Base-by-base conservation (phyloP, 2,113 vertebrate species). In the Spheniscus mendiculus region DNA sequence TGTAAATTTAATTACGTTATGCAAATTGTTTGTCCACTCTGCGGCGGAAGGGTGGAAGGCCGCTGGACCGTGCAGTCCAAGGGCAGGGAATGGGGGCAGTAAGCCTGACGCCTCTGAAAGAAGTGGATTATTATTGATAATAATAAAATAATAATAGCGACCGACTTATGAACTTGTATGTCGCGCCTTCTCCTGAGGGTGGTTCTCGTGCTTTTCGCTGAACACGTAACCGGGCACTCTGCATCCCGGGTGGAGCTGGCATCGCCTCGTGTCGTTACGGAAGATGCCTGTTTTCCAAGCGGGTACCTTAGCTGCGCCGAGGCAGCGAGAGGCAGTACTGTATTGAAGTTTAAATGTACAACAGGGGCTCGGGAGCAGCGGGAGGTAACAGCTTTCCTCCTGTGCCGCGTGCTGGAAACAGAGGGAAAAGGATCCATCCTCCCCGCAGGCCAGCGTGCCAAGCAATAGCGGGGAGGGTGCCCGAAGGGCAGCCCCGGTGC, bases 1-100 rank as follows among this genome's bases (percentile, higher is more conserved):
- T 89, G 88, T 27, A 72, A 89, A 97, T 97, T 97, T 92, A 96
- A 97, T 98, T 97, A 96, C 97, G 96, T 97, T 98, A 96, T 98
- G 97, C 95, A 93, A 90, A 96, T 96, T n/a, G 92, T 95, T 96
- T 76, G 19, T 96, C 93, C 95, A 16, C 87, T 80, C 83, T 27
- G 58, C 21, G 4, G 92, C 15, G 90, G 94, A 42, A 93, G 83
- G 56, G 71, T 4, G 47, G 1, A 10, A 72, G 87, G 80, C 19
- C 11, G 0, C 94, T 26, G 47, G 36, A 17, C 58, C 18, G 1
- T 5, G n/a, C 59, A 4, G n/a, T 6, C 69, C 0, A 4, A 25
- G 62, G 87, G 61, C 71, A 89, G 63, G 11, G 58, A 25, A 19
- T 0, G 21, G 92, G 56, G 71, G 66, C 55, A 12, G 32, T 0